Base-by-base conservation (phyloP, 2,797 vertebrate species). In the Pampus argenteus region DNA sequence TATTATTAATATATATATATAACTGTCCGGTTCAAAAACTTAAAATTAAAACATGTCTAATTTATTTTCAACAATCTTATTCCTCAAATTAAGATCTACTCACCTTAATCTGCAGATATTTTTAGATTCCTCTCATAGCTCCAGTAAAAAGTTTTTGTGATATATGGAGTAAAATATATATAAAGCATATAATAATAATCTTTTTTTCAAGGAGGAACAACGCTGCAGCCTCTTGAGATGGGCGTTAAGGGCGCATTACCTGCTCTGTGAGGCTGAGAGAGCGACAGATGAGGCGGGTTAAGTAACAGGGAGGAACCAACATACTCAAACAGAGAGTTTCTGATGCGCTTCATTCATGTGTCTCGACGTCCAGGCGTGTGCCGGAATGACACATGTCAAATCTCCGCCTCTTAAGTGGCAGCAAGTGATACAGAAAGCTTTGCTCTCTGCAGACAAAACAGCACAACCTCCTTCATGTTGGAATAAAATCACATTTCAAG, bases 21-120 rank as follows among this genome's bases (percentile, higher is more conserved):
- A n/a, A 23, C 2, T 13, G 20, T 52, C 17, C 11, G 5, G 8
- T 48, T 66, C 23, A 36, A 5, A 56, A 40, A 1, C 49, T 11
- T 13, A 55, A 20, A 38, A 18, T 7, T 5, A 40, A 38, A 38
- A 6, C 36, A 40, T 40, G 40, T 18, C 40, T 7, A 17, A 18
- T 42, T 42, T 3, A 40, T 40, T 34, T 34, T 11, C 31, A 11
- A n/a, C 20, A 38, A 13, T 5, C 23, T 9, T 18, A 44, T 31
- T 15, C 13, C 18, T 22, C 31, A 52, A 14, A 29, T 23, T 7
- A 28, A 18, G 23, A 62, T 57, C 23, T 14, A 85, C 89, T 87
- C 79, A 92, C 90, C 88, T 87, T 48, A 59, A 9, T 52, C 66
- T 45, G 68, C 55, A 51, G 59, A 54, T n/a, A n/a, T 8, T 15